Percentiles rank a stretch among this genome's conserved stretches.
These are phyloP conservation scores for Bellardia pandia DNA, from an alignment of 2,888 invertebrate genomes.

Conservation along the genomic window DNA sequence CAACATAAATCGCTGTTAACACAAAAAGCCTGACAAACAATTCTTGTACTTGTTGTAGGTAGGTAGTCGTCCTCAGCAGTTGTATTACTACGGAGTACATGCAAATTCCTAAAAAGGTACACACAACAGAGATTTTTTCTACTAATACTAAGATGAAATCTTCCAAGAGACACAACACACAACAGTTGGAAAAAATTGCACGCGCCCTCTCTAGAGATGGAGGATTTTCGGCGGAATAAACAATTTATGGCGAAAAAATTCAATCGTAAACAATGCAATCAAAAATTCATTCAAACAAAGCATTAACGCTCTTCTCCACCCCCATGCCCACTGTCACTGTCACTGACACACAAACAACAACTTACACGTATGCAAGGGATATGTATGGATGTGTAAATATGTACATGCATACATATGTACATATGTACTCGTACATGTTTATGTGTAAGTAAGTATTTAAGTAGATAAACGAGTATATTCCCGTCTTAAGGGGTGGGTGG, in stretches of 20 bases:
- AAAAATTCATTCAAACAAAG: slow-evolving; percentile 84
- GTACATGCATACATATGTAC: not conserved
- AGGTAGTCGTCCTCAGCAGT: not conserved
- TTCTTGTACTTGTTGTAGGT: slow-evolving; percentile 18
- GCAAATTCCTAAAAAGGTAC: slow-evolving; percentile 73
- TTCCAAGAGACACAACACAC: slow-evolving; percentile 54
- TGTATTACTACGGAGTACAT: slow-evolving; percentile 34
- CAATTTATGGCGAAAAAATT: slow-evolving; percentile 81
- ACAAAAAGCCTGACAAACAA: slow-evolving; percentile 57
- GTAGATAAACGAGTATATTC: slow-evolving; percentile 42
- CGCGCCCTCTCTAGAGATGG: slow-evolving; percentile 69
- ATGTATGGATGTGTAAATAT: too few relatives aligned
- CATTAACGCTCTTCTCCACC: slow-evolving; percentile 81
- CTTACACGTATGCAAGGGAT: too few relatives aligned
- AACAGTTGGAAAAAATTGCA: slow-evolving; percentile 54
- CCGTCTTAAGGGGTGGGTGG: not conserved
- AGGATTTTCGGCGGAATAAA: slow-evolving; percentile 76
- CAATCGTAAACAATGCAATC: slow-evolving; percentile 85
- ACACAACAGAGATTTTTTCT: slow-evolving; percentile 58
- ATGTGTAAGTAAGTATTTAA: slow-evolving; percentile 23
- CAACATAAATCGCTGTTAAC: slow-evolving; percentile 73
- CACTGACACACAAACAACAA: not conserved
- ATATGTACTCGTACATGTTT: not conserved
- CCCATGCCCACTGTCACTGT: not conserved
- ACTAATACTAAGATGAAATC: slow-evolving; percentile 58